These are phyloP conservation scores for Hippolais icterina DNA, from an alignment of 2,113 vertebrate genomes.

Conservation along the genomic window DNA sequence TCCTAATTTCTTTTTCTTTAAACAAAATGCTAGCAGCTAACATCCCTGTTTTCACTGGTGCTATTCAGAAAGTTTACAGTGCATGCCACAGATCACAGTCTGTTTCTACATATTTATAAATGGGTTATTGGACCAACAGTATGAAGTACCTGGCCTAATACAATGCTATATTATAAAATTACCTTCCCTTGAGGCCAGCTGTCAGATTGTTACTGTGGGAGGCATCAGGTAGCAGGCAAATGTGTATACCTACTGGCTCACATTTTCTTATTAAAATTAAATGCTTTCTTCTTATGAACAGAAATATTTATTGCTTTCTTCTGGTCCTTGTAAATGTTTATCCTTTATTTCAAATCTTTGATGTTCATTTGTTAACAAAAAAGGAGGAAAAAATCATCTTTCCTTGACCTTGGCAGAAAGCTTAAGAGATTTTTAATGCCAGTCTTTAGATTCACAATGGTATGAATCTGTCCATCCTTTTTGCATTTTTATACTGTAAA, in stretches of 20 bases:
- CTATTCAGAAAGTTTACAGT: not conserved
- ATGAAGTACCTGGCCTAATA: not conserved
- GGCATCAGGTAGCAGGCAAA: not conserved
- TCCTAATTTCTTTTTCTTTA: not conserved
- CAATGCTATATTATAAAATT: not conserved
- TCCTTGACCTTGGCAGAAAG: not conserved
- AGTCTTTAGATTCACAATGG: not conserved
- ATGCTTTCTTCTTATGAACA: not conserved
- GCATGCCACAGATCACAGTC: not conserved
- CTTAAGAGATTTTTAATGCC: not conserved
- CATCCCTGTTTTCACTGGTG: not conserved
- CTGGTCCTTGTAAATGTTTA: not conserved
- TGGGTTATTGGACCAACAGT: not conserved
- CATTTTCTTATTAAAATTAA: not conserved
- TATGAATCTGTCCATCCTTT: not conserved
- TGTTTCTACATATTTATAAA: not conserved
- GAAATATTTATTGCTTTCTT: not conserved
- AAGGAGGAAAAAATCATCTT: not conserved
- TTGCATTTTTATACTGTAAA: not conserved
- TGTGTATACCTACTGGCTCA: not conserved
- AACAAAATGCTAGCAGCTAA: not conserved
- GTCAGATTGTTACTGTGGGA: not conserved
- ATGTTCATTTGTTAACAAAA: not conserved
- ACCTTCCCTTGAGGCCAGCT: not conserved
- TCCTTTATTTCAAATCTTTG: not conserved